Base-by-base conservation (phyloP, 2,797 vertebrate species). In the Lepus oiostolus region DNA sequence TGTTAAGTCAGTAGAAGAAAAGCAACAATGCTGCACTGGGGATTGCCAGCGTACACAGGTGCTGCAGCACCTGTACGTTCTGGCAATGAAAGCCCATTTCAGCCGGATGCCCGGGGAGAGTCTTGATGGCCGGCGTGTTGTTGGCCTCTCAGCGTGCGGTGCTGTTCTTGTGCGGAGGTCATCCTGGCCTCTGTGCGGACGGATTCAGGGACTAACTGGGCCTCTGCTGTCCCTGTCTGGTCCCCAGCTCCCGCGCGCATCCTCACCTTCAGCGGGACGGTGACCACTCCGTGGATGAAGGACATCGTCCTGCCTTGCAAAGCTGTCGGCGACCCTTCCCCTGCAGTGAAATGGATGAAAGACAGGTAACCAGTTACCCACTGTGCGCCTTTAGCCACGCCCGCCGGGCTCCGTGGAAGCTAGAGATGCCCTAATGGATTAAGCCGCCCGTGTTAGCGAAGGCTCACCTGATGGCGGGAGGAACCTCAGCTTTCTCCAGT, bases 251-350 rank as follows among this genome's bases (percentile, higher is more conserved):
- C 99, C 7, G 99, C 99, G 67, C 98, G 99, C 86, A 99, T 99
- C 95, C 98, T 99, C 91, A 99, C 99, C 1, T 99, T 99, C 98
- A 99, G 99, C 0, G 99, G 99, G n/a, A 99, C 99, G 0, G 99
- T 99, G 83, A 99, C 99, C 9, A 99, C 99, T 0, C 99, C 99
- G 0, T 99, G 99, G 99, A 99, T 99, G 99, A 99, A 99, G 95
- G 99, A 99, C 97, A 99, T 99, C 3, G 98, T 99, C 82, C 98
- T 99, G 32, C 99, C 99, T 1, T 99, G 99, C 97, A 99, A 99
- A 97, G 99, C 99, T 0, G 99, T 99, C 4, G 99, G 99, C 75
- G 99, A 99, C 89, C 99, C 99, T 7, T 98, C 99, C 76, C 99
- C 99, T 0, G 99, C 99, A 68, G 99, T 99, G 93, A 99, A 99